Base-by-base conservation (phyloP, 1,140 invertebrate species). In the Coptotermes formosanus region DNA sequence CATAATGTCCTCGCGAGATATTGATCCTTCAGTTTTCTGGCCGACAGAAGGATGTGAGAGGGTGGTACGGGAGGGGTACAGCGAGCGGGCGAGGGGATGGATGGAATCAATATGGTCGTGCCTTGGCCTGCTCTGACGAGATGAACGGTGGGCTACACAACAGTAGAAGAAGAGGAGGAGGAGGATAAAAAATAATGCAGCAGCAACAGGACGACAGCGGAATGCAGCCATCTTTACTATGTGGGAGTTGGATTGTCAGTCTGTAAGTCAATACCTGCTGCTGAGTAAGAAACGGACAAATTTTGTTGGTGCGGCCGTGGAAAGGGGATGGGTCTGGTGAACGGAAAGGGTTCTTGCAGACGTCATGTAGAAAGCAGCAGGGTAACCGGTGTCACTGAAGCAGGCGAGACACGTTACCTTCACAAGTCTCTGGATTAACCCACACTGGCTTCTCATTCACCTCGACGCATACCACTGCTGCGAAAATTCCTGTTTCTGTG, bases 101-200 rank as follows among this genome's bases (percentile, higher is more conserved):
- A 75, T 75, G 64, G 64, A 75, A 75, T 75, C 64, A 75, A 75
- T 75, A 75, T 75, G 64, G 64, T 75, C 64, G 64, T 75, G 64
- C 64, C 64, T n/a, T 30, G 64, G 64, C 64, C 64, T 75, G 64
- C 64, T 75, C 64, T 75, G 64, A 75, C 64, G 64, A 30, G 64
- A 75, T 75, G 64, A 75, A 75, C 64, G 25, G 64, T 30, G 64
- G 64, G 64, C 25, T 75, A 75, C 64, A 75, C 25, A 75, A 30
- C 25, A 75, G 9, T 30, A 75, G 64, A 75, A 75, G 64, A 75
- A 75, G 64, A 75, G 14, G 64, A n/a, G 12, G 3, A 69, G 3
- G 64, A 75, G 9, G 52, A 75, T 8, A 30, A 75, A 75, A 75
- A 75, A 75, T 75, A 75, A 75, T 75, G 64, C 64, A 75, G 64